phyloP scores from a whole-genome alignment of 2,888 invertebrate genomes.

The Microplitis manilae region DNA sequence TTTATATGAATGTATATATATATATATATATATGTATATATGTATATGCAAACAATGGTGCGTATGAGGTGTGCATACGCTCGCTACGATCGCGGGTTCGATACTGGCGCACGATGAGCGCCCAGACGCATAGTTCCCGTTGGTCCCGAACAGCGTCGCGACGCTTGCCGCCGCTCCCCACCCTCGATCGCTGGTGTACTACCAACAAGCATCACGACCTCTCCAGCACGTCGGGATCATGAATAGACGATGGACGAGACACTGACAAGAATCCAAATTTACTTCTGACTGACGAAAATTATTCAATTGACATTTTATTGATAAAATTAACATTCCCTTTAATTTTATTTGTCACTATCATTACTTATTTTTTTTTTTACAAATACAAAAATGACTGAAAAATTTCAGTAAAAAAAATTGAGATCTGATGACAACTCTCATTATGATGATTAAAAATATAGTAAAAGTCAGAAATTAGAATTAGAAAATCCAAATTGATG shows the following conservation, averaged over 20 bases:
- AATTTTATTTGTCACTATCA: neutral
- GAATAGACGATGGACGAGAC: constrained; percentile 8
- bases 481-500: neutral
- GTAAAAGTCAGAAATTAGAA: no score
- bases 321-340: neutral
- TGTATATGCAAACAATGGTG: constrained; percentile 43
- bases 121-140: constrained; percentile 67
- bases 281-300: constrained; percentile 9
- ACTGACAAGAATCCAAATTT: constrained; percentile 13
- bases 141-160: constrained; percentile 69
- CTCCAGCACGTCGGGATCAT: constrained; percentile 33
- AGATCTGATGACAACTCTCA: neutral
- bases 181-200: constrained; percentile 34
- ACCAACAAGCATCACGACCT: constrained; percentile 33
- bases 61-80: constrained; percentile 65
- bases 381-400: no score
- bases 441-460: neutral
- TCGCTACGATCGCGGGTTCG: constrained; percentile 69
- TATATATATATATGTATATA: constrained; percentile 4
- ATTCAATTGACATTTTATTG: constrained; percentile 2
- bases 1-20: neutral
- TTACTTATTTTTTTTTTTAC: neutral
- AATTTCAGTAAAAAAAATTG: neutral
- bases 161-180: constrained; percentile 59
- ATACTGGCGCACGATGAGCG: constrained; percentile 66